Evolutionary conservation across 1,140 invertebrate genomes (phyloP), one percentile per base, ranked within the genome.

Genomic region (Microplitis demolitor): DNA sequence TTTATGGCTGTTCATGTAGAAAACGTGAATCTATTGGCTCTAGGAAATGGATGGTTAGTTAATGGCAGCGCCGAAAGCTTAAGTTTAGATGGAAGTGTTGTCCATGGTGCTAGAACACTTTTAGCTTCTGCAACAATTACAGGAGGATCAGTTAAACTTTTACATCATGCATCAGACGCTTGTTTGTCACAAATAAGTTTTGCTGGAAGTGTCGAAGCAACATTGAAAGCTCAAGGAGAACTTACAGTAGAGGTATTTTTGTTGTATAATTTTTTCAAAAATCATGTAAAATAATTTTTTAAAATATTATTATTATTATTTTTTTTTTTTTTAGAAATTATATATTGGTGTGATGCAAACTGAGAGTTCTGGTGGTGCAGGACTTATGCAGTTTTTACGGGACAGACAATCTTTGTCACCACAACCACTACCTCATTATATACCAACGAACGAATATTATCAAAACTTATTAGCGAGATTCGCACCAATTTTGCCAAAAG

Each of bases 1-100:
- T 95, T 95, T 84, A 93, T 95, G 90, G 93, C 93, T n/a, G 90
- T 97, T 33, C 93, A 95, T 79, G 89, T 97, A 37, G 91, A 93
- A 75, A 95, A 96, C 81, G 90, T 95, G 73, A 95, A 92, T 71
- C 88, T 95, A 8, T 91, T 94, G 76, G 86, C 93, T 61, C 88
- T 95, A 72, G 89, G 90, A 64, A 91, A 92, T 61, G 91, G 93
- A 24, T 95, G 93, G 90, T 87, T 94, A 37, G 87, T 94, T 0
- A 93, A 95, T 85, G 90, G 92, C 13, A 92, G 92, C 35, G 91
- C 93, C 2, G 91, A 91, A 72, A 93, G 94, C 79, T 84, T 97
- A 0, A 91, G 91, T 78, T 87, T 96, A 37, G 95, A 96, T 85
- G 93, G 94, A 0, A 92, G 91, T 76, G 90, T 91, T 54, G 89